These are phyloP conservation scores for Paralinhomoeus sp. DNA, from an alignment of 2,888 invertebrate species.

Conservation along the genomic window DNA sequence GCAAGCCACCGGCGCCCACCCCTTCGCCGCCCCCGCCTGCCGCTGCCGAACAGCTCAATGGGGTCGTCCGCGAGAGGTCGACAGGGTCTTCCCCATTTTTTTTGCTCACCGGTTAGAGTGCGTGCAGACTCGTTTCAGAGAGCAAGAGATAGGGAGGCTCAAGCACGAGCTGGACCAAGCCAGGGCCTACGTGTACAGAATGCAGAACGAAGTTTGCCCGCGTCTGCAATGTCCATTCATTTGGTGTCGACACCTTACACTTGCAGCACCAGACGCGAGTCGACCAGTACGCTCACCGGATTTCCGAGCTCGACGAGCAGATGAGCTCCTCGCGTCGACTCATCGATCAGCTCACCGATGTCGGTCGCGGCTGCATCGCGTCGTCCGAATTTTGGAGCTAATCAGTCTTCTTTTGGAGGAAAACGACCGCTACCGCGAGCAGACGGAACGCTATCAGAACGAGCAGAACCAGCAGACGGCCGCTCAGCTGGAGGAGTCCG, in stretches of 20 bases:
- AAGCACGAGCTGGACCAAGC: constrained; percentile 26
- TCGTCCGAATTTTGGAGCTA: not conserved
- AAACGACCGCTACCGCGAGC: constrained; percentile 6
- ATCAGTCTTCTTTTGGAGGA: too few species aligned
- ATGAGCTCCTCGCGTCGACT: not conserved
- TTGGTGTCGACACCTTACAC: too few species aligned
- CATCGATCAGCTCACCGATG: not conserved
- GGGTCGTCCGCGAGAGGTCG: not conserved
- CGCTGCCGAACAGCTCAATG: not conserved
- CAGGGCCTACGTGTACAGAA: not conserved
- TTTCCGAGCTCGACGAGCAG: constrained; percentile 12
- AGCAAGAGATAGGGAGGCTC: constrained; percentile 53
- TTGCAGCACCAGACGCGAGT: constrained; percentile 11
- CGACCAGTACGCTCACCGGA: constrained; percentile 26
- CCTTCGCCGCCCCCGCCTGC: constrained; percentile 2
- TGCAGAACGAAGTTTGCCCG: not conserved
- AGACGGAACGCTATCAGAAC: constrained; percentile 14
- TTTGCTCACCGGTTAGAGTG: too few species aligned
- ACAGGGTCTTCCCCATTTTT: too few species aligned
- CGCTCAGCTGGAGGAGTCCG: constrained; percentile 10
- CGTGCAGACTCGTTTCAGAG: constrained; percentile 37
- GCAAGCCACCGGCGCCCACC: not conserved
- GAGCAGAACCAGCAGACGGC: constrained; percentile 19
- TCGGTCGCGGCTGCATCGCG: too few species aligned
- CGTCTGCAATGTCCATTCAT: too few species aligned